Percentiles rank a stretch among this genome's conserved stretches.
phyloP scores from a whole-genome alignment of 2,888 invertebrate species.

The Quadroppia sp. region DNA sequence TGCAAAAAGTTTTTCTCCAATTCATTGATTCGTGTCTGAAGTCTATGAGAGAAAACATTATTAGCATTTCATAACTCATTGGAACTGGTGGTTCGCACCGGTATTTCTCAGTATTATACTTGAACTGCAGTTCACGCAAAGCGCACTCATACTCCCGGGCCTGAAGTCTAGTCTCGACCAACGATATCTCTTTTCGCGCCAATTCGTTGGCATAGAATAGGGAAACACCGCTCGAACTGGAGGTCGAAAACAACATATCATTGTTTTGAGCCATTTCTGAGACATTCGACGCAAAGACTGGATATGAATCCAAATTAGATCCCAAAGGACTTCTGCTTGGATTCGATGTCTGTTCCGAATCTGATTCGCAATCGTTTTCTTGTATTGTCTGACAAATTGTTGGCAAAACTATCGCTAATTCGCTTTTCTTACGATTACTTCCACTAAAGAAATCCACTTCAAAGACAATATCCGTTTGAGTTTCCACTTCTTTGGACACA shows the following conservation, averaged over 20 bases:
- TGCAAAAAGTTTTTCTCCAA: slow-evolving; percentile 35
- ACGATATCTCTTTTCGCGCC: slow-evolving; percentile 42
- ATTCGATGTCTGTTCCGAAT: neutral
- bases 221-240: slow-evolving; percentile 24
- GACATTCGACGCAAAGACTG: neutral
- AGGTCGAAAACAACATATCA: neutral
- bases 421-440: slow-evolving; percentile 15
- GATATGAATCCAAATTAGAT: neutral
- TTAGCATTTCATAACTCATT: neutral
- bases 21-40: slow-evolving; percentile 36
- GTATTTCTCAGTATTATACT: slow-evolving; percentile 42
- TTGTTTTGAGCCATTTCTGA: neutral
- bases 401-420: slow-evolving; percentile 24
- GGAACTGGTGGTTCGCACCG: slow-evolving; percentile 28
- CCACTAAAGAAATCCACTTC: neutral
- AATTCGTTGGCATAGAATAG: slow-evolving; percentile 44
- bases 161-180: slow-evolving; percentile 36
- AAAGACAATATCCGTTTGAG: neutral
- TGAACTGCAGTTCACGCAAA: slow-evolving; percentile 42
- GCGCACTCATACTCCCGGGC: slow-evolving; percentile 43
- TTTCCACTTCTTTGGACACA: neutral
- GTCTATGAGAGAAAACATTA: slow-evolving; percentile 19
- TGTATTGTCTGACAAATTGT: neutral
- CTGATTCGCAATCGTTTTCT: neutral
- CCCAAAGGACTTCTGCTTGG: neutral